Conservation (phyloP, 2,888 invertebrate genomes). For the Andrena trimmerana region DNA sequence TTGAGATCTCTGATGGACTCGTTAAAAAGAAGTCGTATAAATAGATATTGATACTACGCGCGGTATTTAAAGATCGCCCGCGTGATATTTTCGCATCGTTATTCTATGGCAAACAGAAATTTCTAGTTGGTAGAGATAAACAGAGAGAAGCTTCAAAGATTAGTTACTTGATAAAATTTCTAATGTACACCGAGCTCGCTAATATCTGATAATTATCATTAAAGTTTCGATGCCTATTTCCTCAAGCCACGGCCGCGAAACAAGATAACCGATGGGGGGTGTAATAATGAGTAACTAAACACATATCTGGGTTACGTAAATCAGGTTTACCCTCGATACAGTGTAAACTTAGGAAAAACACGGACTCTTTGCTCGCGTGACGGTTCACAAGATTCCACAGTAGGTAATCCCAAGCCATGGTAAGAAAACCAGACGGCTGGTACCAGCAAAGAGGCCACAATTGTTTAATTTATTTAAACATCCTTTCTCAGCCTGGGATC, state of each 20-base stretch:
- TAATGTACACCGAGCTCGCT: background rate
- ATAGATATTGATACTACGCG: background rate
- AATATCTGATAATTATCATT: background rate
- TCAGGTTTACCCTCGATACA: conserved; percentile 65
- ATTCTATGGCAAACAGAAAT: background rate
- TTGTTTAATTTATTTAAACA: no score
- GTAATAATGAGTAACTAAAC: conserved; percentile 71
- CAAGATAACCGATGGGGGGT: conserved; percentile 36
- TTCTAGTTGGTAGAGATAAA: background rate
- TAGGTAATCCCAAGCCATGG: no score
- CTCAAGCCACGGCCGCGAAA: conserved; percentile 1
- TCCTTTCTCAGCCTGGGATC: no score
- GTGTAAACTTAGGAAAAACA: conserved; percentile 38
- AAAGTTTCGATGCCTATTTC: background rate
- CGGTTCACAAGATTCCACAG: no score
- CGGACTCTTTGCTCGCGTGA: conserved; percentile 1
- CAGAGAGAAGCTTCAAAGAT: background rate
- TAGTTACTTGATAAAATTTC: background rate
- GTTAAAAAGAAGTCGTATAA: background rate
- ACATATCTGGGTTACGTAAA: conserved; percentile 76
- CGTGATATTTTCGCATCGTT: no score
- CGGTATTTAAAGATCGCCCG: background rate
- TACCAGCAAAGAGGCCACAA: no score
- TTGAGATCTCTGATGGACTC: background rate
- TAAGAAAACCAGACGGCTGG: no score